These are phyloP conservation scores for Apoda limacodes DNA, from an alignment of 2,888 invertebrate species.

Conservation along the genomic window DNA sequence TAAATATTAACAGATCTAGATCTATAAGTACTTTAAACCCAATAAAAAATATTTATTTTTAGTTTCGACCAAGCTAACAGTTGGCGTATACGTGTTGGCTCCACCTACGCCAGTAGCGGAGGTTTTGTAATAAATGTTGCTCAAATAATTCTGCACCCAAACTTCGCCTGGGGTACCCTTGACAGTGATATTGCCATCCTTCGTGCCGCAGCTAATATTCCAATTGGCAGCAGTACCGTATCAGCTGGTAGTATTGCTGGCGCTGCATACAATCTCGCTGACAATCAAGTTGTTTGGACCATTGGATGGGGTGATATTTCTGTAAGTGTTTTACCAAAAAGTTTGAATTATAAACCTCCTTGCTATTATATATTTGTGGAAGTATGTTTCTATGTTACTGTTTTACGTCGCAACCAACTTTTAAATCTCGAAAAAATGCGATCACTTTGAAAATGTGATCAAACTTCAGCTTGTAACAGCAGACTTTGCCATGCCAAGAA, in stretches of 20 bases:
- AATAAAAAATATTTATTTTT: conserved; percentile 3
- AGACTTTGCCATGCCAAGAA: too few relatives aligned
- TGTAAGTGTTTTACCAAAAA: conserved; percentile 24
- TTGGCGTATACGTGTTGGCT: conserved; percentile 36
- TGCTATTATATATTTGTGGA: too few relatives aligned
- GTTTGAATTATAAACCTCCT: too few relatives aligned
- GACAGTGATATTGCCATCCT: conserved; percentile 40
- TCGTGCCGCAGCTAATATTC: conserved; percentile 19
- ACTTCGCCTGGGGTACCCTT: conserved; percentile 26
- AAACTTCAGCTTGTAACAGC: too few relatives aligned
- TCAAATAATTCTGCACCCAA: conserved; percentile 28
- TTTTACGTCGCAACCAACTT: too few relatives aligned
- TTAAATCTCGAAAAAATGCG: too few relatives aligned
- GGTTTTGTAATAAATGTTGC: conserved; percentile 23
- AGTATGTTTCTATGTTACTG: too few relatives aligned
- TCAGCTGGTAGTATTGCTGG: conserved; percentile 23
- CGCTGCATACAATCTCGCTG: conserved; percentile 23
- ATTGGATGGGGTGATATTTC: conserved; percentile 28
- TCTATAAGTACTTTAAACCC: too few relatives aligned
- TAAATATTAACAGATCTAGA: too few relatives aligned
- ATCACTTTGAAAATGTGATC: too few relatives aligned
- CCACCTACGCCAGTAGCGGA: conserved; percentile 32
- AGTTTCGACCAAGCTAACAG: conserved; percentile 14
- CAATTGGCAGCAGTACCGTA: conserved; percentile 18
- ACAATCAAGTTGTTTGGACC: conserved; percentile 27